A percentile compares a stretch with the other conserved stretches of the same genome.
Conservation (phyloP, 2,113 vertebrate species). For the Harpagus bidentatus region DNA sequence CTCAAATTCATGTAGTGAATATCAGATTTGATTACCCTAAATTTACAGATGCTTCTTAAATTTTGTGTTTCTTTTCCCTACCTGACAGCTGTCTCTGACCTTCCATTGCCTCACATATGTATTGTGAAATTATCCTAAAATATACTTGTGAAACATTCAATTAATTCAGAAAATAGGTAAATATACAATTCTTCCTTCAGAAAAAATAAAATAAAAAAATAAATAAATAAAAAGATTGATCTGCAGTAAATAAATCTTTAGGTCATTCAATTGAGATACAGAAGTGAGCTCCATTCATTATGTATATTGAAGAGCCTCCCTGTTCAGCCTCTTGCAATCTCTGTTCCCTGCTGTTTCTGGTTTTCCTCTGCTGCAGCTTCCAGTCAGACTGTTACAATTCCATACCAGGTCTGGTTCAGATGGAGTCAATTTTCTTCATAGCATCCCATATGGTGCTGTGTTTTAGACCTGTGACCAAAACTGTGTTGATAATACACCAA, state of each 20-base stretch:
- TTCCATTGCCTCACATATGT: background rate
- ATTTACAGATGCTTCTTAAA: background rate
- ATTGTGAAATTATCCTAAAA: background rate
- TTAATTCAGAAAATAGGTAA: background rate
- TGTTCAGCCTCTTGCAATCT: background rate
- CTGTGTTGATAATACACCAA: background rate
- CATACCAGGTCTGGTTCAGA: background rate
- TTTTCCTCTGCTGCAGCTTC: background rate
- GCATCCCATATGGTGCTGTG: background rate
- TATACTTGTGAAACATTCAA: background rate
- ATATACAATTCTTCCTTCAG: background rate
- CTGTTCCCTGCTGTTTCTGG: background rate
- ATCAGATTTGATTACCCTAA: background rate
- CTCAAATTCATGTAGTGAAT: background rate
- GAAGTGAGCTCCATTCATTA: background rate
- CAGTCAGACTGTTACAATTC: background rate
- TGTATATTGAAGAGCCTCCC: background rate
- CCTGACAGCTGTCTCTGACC: background rate
- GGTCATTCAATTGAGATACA: background rate
- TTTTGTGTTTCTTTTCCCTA: background rate
- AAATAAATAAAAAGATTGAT: background rate
- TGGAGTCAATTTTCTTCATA: background rate
- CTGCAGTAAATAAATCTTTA: background rate
- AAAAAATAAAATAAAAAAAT: background rate
- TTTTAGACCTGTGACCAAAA: background rate